Percentiles rank a stretch among this genome's conserved stretches.
Evolutionary conservation across 2,797 vertebrate genomes (phyloP).

Genomic region (Rousettus madagascariensis): DNA sequence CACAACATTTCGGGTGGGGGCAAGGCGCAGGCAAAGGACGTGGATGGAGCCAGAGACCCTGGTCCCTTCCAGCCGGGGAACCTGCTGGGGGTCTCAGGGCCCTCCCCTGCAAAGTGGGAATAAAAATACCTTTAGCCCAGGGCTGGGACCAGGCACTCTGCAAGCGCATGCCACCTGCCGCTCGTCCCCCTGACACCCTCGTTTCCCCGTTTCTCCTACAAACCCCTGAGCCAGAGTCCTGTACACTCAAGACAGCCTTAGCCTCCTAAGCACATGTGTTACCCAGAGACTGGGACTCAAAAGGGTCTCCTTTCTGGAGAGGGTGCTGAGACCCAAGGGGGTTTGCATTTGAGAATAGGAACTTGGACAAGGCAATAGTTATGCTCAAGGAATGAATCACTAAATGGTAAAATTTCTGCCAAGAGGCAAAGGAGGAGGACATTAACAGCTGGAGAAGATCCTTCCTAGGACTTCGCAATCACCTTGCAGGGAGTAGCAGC

Average conservation of each 20-base stretch:
- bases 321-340: background rate
- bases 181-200: background rate
- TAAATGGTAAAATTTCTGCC: background rate
- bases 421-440: background rate
- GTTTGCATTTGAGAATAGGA: background rate
- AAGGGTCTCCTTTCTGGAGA: background rate
- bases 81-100: background rate
- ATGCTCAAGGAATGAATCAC: background rate
- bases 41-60: background rate
- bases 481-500: background rate
- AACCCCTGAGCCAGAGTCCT: background rate
- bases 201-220: background rate
- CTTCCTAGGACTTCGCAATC: background rate
- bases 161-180: background rate
- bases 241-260: background rate
- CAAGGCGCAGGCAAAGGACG: background rate
- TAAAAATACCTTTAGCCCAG: background rate
- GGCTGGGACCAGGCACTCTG: background rate
- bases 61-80: background rate
- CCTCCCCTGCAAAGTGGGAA: background rate
- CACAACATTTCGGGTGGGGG: background rate
- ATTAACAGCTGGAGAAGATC: background rate
- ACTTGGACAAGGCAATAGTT: background rate
- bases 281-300: background rate
- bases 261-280: background rate